Conservation (phyloP, 2,797 vertebrate genomes). For the Mus spretus region DNA sequence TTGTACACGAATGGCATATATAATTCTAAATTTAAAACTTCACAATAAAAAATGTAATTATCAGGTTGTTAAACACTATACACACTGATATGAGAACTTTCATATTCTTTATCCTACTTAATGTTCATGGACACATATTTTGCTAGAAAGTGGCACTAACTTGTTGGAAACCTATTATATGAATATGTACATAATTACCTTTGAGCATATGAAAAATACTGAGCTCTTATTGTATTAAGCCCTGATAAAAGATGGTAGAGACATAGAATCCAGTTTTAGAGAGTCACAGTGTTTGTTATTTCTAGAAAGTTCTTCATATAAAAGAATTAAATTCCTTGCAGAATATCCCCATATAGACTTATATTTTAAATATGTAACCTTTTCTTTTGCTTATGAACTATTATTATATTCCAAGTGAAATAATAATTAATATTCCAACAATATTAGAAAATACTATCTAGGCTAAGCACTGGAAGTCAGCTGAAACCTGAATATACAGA, state of each 20-base stretch:
- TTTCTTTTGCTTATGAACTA: not conserved
- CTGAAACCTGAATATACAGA: not conserved
- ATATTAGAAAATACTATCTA: not conserved
- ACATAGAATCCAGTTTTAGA: not conserved
- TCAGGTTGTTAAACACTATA: not conserved
- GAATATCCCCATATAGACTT: not conserved
- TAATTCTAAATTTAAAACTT: slow-evolving; percentile 12
- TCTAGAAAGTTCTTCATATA: slow-evolving; percentile 21
- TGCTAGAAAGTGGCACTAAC: not conserved
- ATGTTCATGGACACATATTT: not conserved
- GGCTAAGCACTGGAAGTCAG: not conserved
- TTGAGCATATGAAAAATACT: not conserved
- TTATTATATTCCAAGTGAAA: not conserved
- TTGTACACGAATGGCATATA: not conserved
- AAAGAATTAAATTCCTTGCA: not conserved
- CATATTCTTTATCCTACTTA: not conserved
- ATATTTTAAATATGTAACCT: slow-evolving; percentile 4
- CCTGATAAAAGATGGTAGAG: not conserved
- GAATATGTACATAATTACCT: not conserved
- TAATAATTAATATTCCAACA: slow-evolving; percentile 10
- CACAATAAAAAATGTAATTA: slow-evolving; percentile 13
- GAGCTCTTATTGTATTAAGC: not conserved
- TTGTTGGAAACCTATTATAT: not conserved
- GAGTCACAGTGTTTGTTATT: not conserved
- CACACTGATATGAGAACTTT: not conserved